phyloP scores from a whole-genome alignment of 2,113 vertebrate species.

The Sclerurus mexicanus region DNA sequence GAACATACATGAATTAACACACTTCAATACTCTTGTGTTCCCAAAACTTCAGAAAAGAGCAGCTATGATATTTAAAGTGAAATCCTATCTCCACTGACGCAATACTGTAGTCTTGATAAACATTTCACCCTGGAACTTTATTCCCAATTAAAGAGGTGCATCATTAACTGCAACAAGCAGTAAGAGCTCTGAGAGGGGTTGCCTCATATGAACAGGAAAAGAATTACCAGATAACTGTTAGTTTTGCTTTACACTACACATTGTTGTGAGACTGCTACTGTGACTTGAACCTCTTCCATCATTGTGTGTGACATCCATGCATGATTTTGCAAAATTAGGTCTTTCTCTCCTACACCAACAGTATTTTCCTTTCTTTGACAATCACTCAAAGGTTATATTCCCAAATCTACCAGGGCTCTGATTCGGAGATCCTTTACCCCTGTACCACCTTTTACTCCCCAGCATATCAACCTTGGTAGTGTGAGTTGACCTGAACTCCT shows the following conservation, averaged over 20 bases:
- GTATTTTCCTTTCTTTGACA: background rate
- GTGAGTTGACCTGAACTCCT: background rate
- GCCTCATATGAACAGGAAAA: background rate
- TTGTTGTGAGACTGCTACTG: background rate
- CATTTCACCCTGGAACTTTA: background rate
- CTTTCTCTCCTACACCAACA: background rate
- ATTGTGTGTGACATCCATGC: accelerated
- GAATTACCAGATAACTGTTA: background rate
- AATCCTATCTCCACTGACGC: background rate
- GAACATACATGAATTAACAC: background rate
- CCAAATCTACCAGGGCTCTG: background rate
- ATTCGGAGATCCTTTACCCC: background rate
- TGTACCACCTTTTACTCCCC: background rate
- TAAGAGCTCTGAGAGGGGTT: background rate
- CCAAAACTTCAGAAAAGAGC: background rate
- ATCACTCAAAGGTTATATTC: background rate
- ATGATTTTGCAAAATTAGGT: background rate
- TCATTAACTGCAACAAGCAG: background rate
- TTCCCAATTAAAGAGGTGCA: background rate
- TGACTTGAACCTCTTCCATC: background rate
- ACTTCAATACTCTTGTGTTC: background rate
- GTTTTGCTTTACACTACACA: background rate
- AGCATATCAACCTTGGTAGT: accelerated
- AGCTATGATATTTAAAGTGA: background rate
- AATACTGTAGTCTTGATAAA: background rate